Evolutionary conservation across 1,140 invertebrate genomes (phyloP).

Genomic region (Drosophila willistoni): DNA sequence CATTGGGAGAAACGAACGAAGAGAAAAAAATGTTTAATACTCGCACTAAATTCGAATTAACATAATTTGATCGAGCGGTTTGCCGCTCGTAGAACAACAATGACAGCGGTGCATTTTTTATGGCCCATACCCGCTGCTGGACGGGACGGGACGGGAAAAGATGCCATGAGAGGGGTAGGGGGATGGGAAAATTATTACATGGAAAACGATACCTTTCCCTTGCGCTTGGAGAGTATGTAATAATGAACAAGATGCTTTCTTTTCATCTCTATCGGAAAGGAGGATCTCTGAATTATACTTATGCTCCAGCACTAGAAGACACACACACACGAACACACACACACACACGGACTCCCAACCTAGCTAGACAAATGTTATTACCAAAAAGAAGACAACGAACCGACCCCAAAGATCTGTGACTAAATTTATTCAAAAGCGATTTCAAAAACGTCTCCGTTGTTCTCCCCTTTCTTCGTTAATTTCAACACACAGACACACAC

Average conservation of each 20-base stretch:
- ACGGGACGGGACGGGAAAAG: background rate
- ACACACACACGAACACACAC: slow-evolving; percentile 15
- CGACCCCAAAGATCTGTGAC: slow-evolving; percentile 70
- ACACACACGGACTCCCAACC: slow-evolving; percentile 24
- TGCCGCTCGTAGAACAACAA: slow-evolving; percentile 47
- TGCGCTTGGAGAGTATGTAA: slow-evolving; percentile 24
- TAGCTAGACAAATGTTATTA: slow-evolving; percentile 79
- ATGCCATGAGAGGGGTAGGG: background rate
- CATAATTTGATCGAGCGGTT: slow-evolving; percentile 79
- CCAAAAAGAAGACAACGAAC: slow-evolving; percentile 65
- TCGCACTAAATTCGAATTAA: slow-evolving; percentile 74
- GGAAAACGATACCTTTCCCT: slow-evolving; percentile 76
- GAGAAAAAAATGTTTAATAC: slow-evolving; percentile 19
- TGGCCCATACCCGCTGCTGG: slow-evolving; percentile 44
- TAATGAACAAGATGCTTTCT: slow-evolving; percentile 78
- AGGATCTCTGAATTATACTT: slow-evolving; percentile 68
- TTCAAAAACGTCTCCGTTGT: slow-evolving; percentile 64
- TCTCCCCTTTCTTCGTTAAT: slow-evolving; percentile 74
- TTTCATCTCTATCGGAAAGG: slow-evolving; percentile 60
- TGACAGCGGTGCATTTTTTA: slow-evolving; percentile 73
- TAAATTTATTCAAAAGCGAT: slow-evolving; percentile 81
- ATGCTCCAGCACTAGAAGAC: slow-evolving; percentile 14
- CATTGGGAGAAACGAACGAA: background rate
- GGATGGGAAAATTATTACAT: slow-evolving; percentile 69
- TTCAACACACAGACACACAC: slow-evolving; percentile 49